Base-by-base conservation (phyloP, 2,888 invertebrate species). In the Agonopterix arenella region DNA sequence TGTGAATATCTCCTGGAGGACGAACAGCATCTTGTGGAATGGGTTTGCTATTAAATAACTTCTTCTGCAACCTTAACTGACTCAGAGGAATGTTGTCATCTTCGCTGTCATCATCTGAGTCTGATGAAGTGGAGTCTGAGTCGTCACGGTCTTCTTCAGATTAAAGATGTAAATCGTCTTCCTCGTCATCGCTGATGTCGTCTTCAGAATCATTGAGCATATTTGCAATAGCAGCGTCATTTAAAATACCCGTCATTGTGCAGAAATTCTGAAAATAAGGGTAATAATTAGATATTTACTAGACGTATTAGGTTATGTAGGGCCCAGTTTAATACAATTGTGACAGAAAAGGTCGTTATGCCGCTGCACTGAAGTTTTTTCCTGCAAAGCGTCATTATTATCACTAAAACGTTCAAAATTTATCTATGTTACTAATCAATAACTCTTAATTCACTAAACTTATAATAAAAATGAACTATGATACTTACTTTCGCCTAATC, bases 171-270 rank as follows among this genome's bases (percentile, higher is more conserved):
- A 40, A 8, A 16, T 47, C 40, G 1, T 13, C 10, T 44, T 47
- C 47, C 8, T 47, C 45, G 47, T 51, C 41, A 11, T 50, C 50
- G 40, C 16, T 13, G 41, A 42, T 16, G 11, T 47, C 51, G 41
- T 51, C 51, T 13, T 47, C 51, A 51, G 44, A 51, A n/a, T 47
- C 16, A 47, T 51, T 47, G 18, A 51, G 51, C 44, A 51, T 44
- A 4, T 45, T 45, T 47, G 41, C 47, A 37, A 51, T 47, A 51
- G 44, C 45, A 49, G 45, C 49, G n/a, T 49, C 45, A 36, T 49
- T 46, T 36, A 49, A 36, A 42, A 45, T n/a, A 37, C 10, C 10
- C 8, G 40, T 9, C 47, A 47, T 47, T 13, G 47, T 47, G 16
- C 7, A 11, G 40, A 47, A 47, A 47, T 16, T 47, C 40, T 40